These are phyloP conservation scores for Hypselothyrea guttata DNA, from an alignment of 2,888 invertebrate species.

Conservation along the genomic window DNA sequence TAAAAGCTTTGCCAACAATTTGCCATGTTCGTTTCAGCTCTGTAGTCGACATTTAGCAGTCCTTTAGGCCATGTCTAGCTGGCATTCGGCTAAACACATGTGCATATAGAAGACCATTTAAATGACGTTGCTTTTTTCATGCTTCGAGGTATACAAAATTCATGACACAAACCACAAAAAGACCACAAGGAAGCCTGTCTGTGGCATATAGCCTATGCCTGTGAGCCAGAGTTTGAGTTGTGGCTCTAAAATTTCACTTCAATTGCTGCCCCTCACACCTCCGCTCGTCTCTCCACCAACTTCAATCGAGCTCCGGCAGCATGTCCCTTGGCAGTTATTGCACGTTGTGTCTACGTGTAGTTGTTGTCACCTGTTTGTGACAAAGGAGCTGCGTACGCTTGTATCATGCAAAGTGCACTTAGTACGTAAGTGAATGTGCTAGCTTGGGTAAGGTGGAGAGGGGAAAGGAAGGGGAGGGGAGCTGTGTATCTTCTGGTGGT, in stretches of 20 bases:
- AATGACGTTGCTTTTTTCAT: conserved; percentile 11
- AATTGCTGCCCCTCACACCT: conserved; percentile 27
- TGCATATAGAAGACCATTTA: background rate
- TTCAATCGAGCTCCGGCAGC: background rate
- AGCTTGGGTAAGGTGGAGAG: conserved; percentile 1
- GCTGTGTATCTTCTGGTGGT: conserved; percentile 7
- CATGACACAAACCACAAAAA: conserved; percentile 12
- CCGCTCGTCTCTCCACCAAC: background rate
- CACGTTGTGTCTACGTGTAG: conserved; percentile 54
- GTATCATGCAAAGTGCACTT: conserved; percentile 49
- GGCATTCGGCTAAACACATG: background rate
- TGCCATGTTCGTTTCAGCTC: background rate
- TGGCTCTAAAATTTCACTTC: conserved; percentile 36
- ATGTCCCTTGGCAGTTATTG: conserved; percentile 42
- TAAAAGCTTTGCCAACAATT: no score
- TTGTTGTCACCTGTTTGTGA: conserved; percentile 67
- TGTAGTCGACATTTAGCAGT: background rate
- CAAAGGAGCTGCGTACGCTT: conserved; percentile 58
- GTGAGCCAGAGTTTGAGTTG: conserved; percentile 2
- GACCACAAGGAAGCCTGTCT: conserved; percentile 32
- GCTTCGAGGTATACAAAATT: conserved; percentile 9
- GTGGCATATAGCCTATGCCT: conserved; percentile 5
- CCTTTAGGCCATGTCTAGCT: background rate
- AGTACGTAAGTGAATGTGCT: conserved; percentile 8
- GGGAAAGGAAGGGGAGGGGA: no score